Base-by-base conservation (phyloP, 1,140 invertebrate genomes). In the Sycophila sp. region DNA sequence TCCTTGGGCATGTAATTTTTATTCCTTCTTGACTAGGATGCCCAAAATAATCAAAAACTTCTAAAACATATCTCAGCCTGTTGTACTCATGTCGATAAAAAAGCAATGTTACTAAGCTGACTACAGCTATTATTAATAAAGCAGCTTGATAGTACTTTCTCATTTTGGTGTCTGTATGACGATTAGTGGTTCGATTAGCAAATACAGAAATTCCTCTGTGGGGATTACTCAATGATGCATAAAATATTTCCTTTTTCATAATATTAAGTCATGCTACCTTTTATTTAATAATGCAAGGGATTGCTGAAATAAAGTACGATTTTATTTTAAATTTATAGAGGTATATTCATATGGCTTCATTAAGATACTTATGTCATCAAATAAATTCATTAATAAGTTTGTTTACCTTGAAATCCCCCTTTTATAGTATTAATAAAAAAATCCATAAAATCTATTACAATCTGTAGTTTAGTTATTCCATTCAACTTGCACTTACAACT, bases 1-100 rank as follows among this genome's bases (percentile, higher is more conserved):
- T 59, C 4, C 72, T 76, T 34, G 73, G 77, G 32, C 80, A 81
- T 34, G 77, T 80, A 10, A 63, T 32, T 36, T 73, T 66, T 1
- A 38, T 13, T 56, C 58, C 72, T 17, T 63, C 67, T 26, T 71
- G 77, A 32, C 83, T 82, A 11, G 90, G 89, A 51, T 89, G 89
- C 0, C 92, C 92, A 77, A 94, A 94, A 72, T 92, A 92, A 80
- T 93, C 92, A 19, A 94, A 87, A 6, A 93, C 92, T 87, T 93
- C 91, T 10, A 94, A 80, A 3, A 94, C 92, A 80, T 92, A 93
- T 56, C 91, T 87, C 11, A 94, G 82, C 38, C 89, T 89, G 76
- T 93, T 91, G 69, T 94, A 94, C 77, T 94, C 92, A 77, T 94
- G 92, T 47, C 92, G 87, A 77, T 94, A 94, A 72, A 93, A 88